A percentile compares a stretch with the other conserved stretches of the same genome.
phyloP scores from a whole-genome alignment of 1,140 invertebrate species.

The Chionoecetes opilio region DNA sequence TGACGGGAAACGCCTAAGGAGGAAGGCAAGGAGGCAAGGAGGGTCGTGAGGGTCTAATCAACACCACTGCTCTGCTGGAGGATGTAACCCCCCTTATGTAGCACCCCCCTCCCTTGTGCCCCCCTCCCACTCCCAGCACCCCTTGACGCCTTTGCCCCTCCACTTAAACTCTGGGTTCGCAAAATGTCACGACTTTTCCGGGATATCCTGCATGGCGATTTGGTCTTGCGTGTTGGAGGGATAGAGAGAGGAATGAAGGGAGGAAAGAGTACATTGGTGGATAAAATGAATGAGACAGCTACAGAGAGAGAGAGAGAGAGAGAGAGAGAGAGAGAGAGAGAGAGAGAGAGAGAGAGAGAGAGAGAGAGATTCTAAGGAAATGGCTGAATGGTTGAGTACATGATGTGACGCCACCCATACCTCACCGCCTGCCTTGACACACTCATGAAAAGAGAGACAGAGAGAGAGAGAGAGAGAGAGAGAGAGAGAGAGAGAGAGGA shows the following conservation, averaged over 20 bases:
- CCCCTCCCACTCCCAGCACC: background rate
- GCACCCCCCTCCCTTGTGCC: background rate
- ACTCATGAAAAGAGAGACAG: background rate
- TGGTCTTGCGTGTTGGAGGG: background rate
- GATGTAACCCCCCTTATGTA: background rate
- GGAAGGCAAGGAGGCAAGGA: background rate
- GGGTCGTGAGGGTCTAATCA: background rate
- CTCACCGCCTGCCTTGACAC: slow-evolving; percentile 14
- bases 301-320: background rate
- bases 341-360: slow-evolving; percentile 10
- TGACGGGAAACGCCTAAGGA: slow-evolving; percentile 13
- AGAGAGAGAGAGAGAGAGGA: slow-evolving; percentile 21
- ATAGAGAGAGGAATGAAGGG: background rate
- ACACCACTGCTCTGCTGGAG: background rate
- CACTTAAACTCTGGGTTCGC: background rate
- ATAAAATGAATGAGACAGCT: background rate
- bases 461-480: background rate
- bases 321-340: slow-evolving; percentile 7
- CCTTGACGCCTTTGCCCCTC: background rate
- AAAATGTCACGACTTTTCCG: slow-evolving; percentile 17
- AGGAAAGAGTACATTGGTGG: background rate
- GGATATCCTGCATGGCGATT: background rate
- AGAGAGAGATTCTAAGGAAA: background rate
- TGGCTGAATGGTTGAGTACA: background rate
- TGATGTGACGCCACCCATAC: background rate